phyloP scores from a whole-genome alignment of 2,797 vertebrate species.

The Myiothlypis chrysogaster region DNA sequence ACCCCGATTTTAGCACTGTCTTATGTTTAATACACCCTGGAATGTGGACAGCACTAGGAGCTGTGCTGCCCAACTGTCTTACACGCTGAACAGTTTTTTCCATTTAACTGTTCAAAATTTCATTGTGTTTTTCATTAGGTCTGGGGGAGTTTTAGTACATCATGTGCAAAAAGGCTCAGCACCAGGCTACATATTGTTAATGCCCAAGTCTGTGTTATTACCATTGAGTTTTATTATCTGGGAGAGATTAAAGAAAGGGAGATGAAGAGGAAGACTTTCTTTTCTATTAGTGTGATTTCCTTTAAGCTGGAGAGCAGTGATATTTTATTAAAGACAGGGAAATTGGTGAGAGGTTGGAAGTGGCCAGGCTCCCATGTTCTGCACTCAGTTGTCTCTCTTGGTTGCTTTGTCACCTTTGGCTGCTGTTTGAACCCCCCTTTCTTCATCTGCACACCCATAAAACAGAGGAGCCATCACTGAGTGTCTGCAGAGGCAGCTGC shows the following conservation, averaged over 20 bases:
- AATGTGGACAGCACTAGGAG: background rate
- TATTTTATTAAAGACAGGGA: background rate
- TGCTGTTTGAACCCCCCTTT: background rate
- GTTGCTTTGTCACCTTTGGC: background rate
- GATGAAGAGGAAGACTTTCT: background rate
- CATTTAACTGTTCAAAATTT: constrained; percentile 34
- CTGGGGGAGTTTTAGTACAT: constrained; percentile 30
- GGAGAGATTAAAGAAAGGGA: constrained; percentile 9
- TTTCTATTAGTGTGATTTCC: constrained; percentile 12
- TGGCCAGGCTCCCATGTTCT: background rate
- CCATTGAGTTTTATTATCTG: constrained; percentile 4
- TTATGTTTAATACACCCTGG: constrained; percentile 18
- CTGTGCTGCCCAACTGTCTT: background rate
- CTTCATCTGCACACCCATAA: background rate
- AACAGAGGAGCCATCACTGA: background rate
- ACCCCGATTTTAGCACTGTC: background rate
- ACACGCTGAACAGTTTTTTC: background rate
- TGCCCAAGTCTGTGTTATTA: constrained; percentile 5
- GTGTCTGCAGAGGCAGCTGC: background rate
- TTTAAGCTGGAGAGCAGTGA: background rate
- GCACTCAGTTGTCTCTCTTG: background rate
- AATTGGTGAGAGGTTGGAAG: background rate
- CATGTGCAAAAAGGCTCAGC: background rate
- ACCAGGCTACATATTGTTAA: constrained; percentile 26
- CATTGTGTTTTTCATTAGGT: constrained; percentile 63